Evolutionary conservation across 1,140 invertebrate genomes (phyloP).

Genomic region (Phymastichus coffea): DNA sequence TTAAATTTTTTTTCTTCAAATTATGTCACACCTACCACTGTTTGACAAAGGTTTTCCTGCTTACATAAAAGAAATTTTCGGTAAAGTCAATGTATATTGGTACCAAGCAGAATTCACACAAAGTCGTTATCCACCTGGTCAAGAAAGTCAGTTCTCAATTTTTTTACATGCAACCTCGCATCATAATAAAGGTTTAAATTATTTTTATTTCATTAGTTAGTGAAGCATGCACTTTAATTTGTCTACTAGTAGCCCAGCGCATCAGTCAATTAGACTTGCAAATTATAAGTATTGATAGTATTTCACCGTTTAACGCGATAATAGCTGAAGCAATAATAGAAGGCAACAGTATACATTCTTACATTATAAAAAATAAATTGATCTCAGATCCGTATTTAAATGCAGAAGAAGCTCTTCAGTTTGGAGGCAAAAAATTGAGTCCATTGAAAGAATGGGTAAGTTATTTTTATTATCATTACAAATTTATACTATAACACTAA

Average conservation of each 20-base stretch:
- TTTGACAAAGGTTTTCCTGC: constrained; percentile 39
- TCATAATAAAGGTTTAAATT: background rate
- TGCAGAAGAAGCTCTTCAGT: constrained; percentile 45
- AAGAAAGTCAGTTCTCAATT: constrained; percentile 48
- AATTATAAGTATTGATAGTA: constrained; percentile 38
- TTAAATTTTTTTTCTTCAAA: too few species aligned
- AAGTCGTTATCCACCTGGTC: constrained; percentile 52
- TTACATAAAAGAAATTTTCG: constrained; percentile 38
- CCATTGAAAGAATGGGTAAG: constrained; percentile 55
- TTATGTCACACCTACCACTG: constrained; percentile 42
- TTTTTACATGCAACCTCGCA: too few species aligned
- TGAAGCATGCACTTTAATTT: constrained; percentile 53
- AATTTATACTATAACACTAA: constrained; percentile 10
- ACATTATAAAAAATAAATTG: constrained; percentile 41
- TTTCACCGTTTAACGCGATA: constrained; percentile 36
- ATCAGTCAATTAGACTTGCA: constrained; percentile 37
- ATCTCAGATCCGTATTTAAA: constrained; percentile 48
- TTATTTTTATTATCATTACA: background rate
- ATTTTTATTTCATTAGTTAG: constrained; percentile 37
- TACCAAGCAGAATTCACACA: constrained; percentile 49
- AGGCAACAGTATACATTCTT: constrained; percentile 45
- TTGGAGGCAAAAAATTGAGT: constrained; percentile 40
- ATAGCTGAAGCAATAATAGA: constrained; percentile 50
- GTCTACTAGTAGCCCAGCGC: constrained; percentile 47
- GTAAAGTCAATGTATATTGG: constrained; percentile 44